Evolutionary conservation across 2,888 invertebrate genomes (phyloP), one percentile per base, ranked within the genome.

Genomic region (Tiphia femorata): DNA sequence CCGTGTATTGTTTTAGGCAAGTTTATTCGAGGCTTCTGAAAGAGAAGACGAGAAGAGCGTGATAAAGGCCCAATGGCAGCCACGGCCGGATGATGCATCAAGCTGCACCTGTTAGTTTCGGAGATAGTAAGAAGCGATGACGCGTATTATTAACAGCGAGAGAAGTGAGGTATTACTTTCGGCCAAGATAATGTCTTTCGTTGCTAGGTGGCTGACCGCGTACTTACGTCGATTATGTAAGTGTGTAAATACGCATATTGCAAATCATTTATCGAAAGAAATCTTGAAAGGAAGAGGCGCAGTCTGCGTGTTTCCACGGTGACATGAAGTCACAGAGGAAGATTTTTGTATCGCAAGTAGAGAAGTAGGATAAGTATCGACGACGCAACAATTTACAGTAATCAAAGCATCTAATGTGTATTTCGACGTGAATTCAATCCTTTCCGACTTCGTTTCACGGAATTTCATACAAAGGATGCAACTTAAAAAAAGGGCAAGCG

Each of bases 21-120:
- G 79, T 62, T 62, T 80, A 44, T 79, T 79, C 54, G 78, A 79
- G 49, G 78, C 78, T 20, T 76, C 80, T 23, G 80, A 80, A 49
- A 73, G 77, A 48, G 77, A 79, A 65, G 73, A 72, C 7, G 70
- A 76, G n/a, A 70, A 73, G 50, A 78, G 75, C 35, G 66, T 80
- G 17, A 79, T 80, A 37, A 78, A 76, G 52, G 79, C 75, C 21
- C 75, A 73, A 50, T 78, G 73, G 5, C 75, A 73, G 21, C 78
- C 76, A 35, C 77, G 78, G 30, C 80, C 75, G 60, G 77, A 72
- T 14, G 80, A 80, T 40, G 76, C 77, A 35, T 80, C 79, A 78
- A 72, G 75, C 65, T 80, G 80, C 65, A 68, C 75, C 8, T 79
- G 78, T 76, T 77, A 78, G 73, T 75, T 59, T 48, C 38, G 48